Conservation (phyloP, 2,113 vertebrate genomes). For the Lipotes vexillifer region DNA sequence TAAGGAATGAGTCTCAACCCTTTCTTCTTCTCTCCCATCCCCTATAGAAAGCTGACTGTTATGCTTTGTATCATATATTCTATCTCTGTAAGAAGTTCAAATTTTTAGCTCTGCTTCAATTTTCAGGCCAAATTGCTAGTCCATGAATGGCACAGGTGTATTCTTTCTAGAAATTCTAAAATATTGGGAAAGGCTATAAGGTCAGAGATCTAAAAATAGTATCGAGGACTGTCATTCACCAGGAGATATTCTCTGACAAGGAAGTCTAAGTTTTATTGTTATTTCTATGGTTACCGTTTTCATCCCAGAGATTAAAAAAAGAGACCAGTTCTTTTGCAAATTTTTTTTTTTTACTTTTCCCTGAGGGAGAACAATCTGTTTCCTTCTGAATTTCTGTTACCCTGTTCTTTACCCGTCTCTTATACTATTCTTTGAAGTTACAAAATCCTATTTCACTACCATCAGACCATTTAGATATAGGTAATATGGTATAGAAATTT, state of each 20-base stretch:
- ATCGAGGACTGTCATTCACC: background rate
- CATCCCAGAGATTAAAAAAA: constrained; percentile 48
- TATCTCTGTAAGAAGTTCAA: background rate
- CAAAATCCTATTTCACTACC: constrained; percentile 27
- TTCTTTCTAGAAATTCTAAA: constrained; percentile 45
- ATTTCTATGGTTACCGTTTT: constrained; percentile 65
- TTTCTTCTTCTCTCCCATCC: background rate
- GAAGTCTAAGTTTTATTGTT: constrained; percentile 51
- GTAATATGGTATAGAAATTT: constrained; percentile 29
- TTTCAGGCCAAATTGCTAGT: constrained; percentile 16
- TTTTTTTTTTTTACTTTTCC: constrained; percentile 21
- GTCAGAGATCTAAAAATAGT: constrained; percentile 45
- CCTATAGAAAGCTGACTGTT: background rate
- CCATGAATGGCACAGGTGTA: background rate
- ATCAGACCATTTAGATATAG: background rate
- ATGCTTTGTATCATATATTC: background rate
- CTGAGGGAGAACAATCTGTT: constrained; percentile 44
- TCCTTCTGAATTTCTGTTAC: constrained; percentile 57
- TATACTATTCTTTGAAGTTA: constrained; percentile 56
- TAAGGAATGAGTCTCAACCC: background rate
- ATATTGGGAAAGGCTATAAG: constrained; percentile 28
- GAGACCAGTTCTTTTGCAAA: constrained; percentile 6
- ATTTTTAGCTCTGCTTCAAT: constrained; percentile 27
- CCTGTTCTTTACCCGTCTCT: constrained; percentile 14
- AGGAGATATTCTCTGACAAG: constrained; percentile 42